Conservation (phyloP, 2,888 invertebrate species). For the Himalopsyche anomala region DNA sequence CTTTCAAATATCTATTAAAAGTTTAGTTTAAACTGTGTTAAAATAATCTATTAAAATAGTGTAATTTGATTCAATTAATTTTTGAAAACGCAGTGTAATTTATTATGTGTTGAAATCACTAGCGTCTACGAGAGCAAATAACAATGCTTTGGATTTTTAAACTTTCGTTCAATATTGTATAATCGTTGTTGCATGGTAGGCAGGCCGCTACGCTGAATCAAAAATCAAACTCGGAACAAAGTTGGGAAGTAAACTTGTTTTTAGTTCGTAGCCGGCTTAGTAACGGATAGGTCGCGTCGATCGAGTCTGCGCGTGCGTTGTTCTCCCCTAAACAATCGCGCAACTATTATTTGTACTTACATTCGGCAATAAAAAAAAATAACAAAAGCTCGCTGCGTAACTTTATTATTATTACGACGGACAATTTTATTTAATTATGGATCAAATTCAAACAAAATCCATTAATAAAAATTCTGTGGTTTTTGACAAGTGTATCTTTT, state of each 20-base stretch:
- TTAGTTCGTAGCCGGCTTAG: slow-evolving; percentile 58
- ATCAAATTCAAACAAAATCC: background rate
- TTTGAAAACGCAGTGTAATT: too few species aligned
- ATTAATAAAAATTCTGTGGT: background rate
- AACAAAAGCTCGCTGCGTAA: background rate
- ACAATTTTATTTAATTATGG: background rate
- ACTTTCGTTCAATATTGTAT: slow-evolving; percentile 36
- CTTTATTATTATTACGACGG: background rate
- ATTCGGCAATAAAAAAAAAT: background rate
- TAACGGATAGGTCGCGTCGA: slow-evolving; percentile 48
- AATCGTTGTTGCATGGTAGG: background rate
- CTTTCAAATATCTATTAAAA: too few species aligned
- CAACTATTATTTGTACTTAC: background rate
- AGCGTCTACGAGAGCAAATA: background rate
- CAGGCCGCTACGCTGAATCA: slow-evolving; percentile 42
- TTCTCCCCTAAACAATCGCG: background rate
- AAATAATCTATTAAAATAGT: too few species aligned
- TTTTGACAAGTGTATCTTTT: background rate
- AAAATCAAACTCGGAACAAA: slow-evolving; percentile 50
- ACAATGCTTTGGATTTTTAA: slow-evolving; percentile 7
- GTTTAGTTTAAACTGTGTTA: too few species aligned
- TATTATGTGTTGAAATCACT: too few species aligned
- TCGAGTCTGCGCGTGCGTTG: slow-evolving; percentile 53
- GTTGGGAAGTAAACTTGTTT: slow-evolving; percentile 55
- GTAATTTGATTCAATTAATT: too few species aligned